These are phyloP conservation scores for Paralichthys olivaceus DNA, from an alignment of 2,113 vertebrate genomes.

Conservation along the genomic window DNA sequence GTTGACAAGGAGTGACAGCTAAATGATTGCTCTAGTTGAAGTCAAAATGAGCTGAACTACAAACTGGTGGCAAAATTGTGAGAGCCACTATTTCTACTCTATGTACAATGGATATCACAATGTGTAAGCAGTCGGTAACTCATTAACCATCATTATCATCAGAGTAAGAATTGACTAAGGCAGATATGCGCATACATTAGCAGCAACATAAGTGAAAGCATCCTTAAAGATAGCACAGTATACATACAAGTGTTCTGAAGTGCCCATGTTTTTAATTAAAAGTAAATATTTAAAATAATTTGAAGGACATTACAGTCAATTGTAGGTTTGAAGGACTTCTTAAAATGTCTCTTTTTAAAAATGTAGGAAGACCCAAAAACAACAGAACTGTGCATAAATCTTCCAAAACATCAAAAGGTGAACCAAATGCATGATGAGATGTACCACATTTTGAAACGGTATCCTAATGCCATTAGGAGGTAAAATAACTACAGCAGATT, in stretches of 20 bases:
- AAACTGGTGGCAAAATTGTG: neutral
- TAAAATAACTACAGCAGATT: slow-evolving; percentile 34
- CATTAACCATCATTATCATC: slow-evolving; percentile 1
- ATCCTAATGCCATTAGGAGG: slow-evolving; percentile 5
- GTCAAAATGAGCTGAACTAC: neutral
- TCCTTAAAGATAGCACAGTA: slow-evolving; percentile 20
- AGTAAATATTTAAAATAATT: slow-evolving; percentile 36
- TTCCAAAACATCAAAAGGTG: slow-evolving; percentile 2
- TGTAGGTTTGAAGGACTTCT: slow-evolving; percentile 3
- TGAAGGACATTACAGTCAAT: slow-evolving; percentile 28
- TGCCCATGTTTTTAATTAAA: slow-evolving; percentile 29
- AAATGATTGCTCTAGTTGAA: neutral
- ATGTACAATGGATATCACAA: slow-evolving; percentile 11
- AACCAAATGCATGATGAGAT: slow-evolving; percentile 20
- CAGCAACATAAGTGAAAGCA: slow-evolving; percentile 7
- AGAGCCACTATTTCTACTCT: neutral
- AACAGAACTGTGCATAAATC: slow-evolving; percentile 19
- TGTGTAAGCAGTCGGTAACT: slow-evolving; percentile 16
- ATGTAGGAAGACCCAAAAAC: slow-evolving; percentile 14
- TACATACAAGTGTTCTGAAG: slow-evolving; percentile 26
- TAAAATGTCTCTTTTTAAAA: slow-evolving; percentile 14
- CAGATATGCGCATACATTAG: slow-evolving; percentile 8
- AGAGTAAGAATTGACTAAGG: slow-evolving; percentile 17
- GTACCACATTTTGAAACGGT: slow-evolving; percentile 20
- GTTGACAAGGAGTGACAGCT: neutral